Evolutionary conservation across 1,140 invertebrate genomes (phyloP).

Genomic region (Bombus breviceps): DNA sequence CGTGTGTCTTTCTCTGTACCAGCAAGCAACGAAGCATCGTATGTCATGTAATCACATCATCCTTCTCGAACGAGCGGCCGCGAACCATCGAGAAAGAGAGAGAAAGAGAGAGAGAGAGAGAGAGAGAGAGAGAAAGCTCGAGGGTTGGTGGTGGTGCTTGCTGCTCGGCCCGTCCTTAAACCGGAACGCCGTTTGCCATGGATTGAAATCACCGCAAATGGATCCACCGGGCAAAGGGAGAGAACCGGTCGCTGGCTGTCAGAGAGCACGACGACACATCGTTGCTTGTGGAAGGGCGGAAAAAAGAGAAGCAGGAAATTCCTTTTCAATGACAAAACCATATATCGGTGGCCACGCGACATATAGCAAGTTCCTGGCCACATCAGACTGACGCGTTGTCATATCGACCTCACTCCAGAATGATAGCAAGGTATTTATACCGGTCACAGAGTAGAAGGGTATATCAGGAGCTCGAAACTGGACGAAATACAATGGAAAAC

Average conservation of each 20-base stretch:
- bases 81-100: background rate
- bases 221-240: constrained; percentile 27
- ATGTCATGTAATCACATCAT: constrained; percentile 50
- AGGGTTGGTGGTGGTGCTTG: too few relatives aligned
- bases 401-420: constrained; percentile 61
- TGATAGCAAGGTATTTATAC: constrained; percentile 69
- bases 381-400: constrained; percentile 68
- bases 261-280: constrained; percentile 25
- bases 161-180: constrained; percentile 42
- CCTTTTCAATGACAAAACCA: constrained; percentile 58
- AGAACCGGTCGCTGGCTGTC: constrained; percentile 39
- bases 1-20: background rate
- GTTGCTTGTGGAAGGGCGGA: background rate
- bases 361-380: constrained; percentile 58
- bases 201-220: constrained; percentile 58
- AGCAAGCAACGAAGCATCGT: background rate
- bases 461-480: constrained; percentile 1
- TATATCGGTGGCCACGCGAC: constrained; percentile 44
- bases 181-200: constrained; percentile 52
- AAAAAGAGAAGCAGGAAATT: constrained; percentile 53
- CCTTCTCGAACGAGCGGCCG: constrained; percentile 29
- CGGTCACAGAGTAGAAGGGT: constrained; percentile 32
- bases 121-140: background rate
- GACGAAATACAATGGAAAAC: constrained; percentile 2
- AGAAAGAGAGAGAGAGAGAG: background rate